These are phyloP conservation scores for Teleogryllus oceanicus DNA, from an alignment of 2,888 invertebrate genomes.

Conservation along the genomic window DNA sequence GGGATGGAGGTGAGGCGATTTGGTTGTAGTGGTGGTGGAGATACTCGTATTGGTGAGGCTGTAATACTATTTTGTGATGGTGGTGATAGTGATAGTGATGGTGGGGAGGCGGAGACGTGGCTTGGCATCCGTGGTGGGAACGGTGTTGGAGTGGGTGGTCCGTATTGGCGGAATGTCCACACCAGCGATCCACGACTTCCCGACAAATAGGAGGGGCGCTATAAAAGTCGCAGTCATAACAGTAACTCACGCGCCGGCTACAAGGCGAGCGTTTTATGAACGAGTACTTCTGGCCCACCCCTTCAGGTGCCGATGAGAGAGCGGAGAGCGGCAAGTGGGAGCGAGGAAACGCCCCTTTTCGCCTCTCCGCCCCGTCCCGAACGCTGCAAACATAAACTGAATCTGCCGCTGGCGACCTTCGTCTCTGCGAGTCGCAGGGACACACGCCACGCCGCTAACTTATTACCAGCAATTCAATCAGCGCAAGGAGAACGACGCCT, in stretches of 20 bases:
- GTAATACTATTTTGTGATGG: too few species aligned
- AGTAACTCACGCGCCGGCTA: background rate
- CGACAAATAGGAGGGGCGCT: background rate
- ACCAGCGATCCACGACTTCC: background rate
- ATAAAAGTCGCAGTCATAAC: background rate
- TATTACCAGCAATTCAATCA: background rate
- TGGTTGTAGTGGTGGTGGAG: too few species aligned
- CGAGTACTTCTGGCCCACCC: background rate
- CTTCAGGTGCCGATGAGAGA: too few species aligned
- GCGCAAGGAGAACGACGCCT: background rate
- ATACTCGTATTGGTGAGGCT: too few species aligned
- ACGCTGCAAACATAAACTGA: background rate
- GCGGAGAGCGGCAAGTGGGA: background rate
- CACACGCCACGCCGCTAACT: background rate
- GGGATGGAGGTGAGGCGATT: too few species aligned
- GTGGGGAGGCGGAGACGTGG: background rate
- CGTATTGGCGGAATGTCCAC: background rate
- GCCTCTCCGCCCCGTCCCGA: background rate
- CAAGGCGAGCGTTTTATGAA: constrained; percentile 7
- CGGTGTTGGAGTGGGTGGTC: background rate
- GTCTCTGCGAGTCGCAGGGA: background rate
- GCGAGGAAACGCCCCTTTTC: background rate
- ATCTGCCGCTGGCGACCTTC: background rate
- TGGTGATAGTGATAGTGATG: background rate
- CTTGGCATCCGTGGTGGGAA: background rate